Evolutionary conservation across 2,888 invertebrate genomes (phyloP).

Genomic region (Cloeon dipterum): DNA sequence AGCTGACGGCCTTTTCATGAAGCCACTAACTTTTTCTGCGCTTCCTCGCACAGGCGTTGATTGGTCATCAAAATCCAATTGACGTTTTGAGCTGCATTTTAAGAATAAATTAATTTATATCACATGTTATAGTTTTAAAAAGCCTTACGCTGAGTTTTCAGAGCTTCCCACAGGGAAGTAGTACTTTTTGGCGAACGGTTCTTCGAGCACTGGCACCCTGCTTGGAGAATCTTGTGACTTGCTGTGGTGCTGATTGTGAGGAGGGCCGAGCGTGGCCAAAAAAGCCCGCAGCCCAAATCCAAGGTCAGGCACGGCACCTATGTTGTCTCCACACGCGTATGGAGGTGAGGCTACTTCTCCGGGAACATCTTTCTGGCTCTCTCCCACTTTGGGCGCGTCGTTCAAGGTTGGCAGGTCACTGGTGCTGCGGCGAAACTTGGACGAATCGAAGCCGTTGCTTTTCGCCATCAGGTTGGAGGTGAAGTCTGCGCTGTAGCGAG

Average conservation of each 20-base stretch:
- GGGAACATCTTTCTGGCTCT: not conserved
- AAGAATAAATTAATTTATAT: not conserved
- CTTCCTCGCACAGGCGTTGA: too few species aligned
- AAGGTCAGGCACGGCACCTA: constrained; percentile 17
- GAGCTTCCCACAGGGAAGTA: not conserved
- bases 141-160: not conserved
- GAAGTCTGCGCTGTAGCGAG: too few species aligned
- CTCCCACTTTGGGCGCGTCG: not conserved
- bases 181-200: not conserved
- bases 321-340: constrained; percentile 13
- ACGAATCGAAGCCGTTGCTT: too few species aligned
- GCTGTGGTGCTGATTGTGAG: too few species aligned
- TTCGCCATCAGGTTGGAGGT: too few species aligned
- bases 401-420: not conserved
- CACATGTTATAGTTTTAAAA: not conserved
- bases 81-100: not conserved
- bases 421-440: not conserved
- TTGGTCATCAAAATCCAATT: not conserved
- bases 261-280: constrained; percentile 8
- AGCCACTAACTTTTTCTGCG: not conserved
- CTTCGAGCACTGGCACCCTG: not conserved
- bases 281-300: constrained; percentile 15
- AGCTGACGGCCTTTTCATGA: not conserved
- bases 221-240: too few species aligned
- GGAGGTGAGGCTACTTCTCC: not conserved